These are phyloP conservation scores for Schlechtendalia chinensis DNA, from an alignment of 1,140 invertebrate genomes.

Conservation along the genomic window DNA sequence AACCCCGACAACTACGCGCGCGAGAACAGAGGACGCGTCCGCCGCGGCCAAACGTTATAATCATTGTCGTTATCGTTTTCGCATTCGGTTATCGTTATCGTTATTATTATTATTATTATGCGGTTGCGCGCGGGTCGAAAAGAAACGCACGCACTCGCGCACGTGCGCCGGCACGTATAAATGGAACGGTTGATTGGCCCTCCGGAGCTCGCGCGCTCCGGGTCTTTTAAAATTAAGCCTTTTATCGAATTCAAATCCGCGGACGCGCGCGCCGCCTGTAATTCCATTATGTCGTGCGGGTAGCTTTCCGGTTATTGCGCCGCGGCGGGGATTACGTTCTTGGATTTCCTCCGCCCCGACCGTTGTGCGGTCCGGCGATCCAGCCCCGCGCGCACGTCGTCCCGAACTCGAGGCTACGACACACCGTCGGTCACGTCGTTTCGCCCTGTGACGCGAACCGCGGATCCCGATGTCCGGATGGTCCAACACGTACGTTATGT, in stretches of 20 bases:
- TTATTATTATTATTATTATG: neutral
- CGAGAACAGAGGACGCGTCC: neutral
- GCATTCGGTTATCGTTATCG: no score
- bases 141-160: neutral
- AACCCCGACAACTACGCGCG: no score
- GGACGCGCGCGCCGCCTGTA: conserved; percentile 10
- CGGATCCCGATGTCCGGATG: no score
- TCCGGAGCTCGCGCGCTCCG: neutral
- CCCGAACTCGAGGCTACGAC: no score
- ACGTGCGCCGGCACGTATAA: conserved; percentile 17
- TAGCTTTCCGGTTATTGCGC: conserved; percentile 14
- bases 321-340: conserved; percentile 24
- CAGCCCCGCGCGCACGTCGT: no score
- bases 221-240: conserved; percentile 50
- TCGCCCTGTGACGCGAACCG: no score
- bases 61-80: no score
- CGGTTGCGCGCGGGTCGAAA: neutral
- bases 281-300: conserved; percentile 40
- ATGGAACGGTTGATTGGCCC: conserved; percentile 46
- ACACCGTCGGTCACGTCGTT: no score
- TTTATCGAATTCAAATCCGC: conserved; percentile 50
- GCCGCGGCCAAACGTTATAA: neutral
- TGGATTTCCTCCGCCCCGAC: conserved; percentile 36
- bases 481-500: no score
- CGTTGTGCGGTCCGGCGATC: conserved; percentile 18